Base-by-base conservation (phyloP, 2,113 vertebrate genomes). In the Tympanuchus pallidicinctus region DNA sequence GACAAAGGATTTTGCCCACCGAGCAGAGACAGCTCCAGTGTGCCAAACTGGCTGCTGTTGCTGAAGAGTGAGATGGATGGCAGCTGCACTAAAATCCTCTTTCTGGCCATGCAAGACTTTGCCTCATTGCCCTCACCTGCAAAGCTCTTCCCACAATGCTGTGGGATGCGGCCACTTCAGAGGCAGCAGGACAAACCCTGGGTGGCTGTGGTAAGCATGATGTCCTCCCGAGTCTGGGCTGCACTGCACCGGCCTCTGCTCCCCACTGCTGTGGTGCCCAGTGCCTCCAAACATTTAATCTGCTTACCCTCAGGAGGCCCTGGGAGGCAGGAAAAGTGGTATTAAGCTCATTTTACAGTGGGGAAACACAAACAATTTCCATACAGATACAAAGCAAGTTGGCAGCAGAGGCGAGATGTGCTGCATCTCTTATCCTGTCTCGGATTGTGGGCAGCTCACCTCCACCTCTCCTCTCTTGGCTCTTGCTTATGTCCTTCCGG, bases 291-390 rank as follows among this genome's bases (percentile, higher is more conserved):
- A 94, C 11, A 65, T 64, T 86, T 96, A 95, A 96, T 96, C 96
- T 92, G 45, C 92, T 96, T 96, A 94, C 69, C 21, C 69, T 92
- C 72, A 81, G 69, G 88, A 93, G 82, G 47, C 82, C 56, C 88
- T 86, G 47, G 19, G 61, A 86, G 47, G 76, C 42, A 81, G 73
- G 73, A 56, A 88, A 92, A 95, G 96, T 83, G 80, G 42, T 69
- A 42, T 81, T 96, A 96, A 95, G 86, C 93, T 96, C 34, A 90
- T 92, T 96, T 95, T 96, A 81, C 80, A 88, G 92, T 6, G 1
- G 69, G 82, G 86, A 66, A 88, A 93, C 42, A 27, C 3, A 54
- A 93, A 47, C 10, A n/a, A 90, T 94, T 91, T 86, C 79, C 79
- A 83, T 77, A 91, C 9, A 64, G 86, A 93, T 57, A 47, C 28